Evolutionary conservation across 92 coral and sea anemone species (phyloP), one percentile per base, ranked within the genome.

Genomic region (Epizoanthus rinbou): DNA sequence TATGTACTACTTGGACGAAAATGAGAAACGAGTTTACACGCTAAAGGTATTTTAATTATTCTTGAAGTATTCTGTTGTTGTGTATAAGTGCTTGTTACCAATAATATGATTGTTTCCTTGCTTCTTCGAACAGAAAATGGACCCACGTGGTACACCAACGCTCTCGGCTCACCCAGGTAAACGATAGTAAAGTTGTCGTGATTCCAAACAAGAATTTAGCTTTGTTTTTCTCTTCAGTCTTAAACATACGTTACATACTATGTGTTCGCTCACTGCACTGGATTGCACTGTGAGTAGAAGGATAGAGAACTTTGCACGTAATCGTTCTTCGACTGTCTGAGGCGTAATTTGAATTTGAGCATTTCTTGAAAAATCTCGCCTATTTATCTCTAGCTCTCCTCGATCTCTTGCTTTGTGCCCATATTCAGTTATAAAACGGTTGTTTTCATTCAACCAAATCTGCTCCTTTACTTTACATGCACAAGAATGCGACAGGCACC

Each of bases 151-250:
- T 19, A 64, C 74, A 25, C 98, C 98, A 54, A 95, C 98, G 15
- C 86, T 84, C 33, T 95, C 98, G 28, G 95, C 98, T 31, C 98
- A 95, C 80, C 98, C 98, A 87, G 98, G 98, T 95, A 91, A 84
- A 66, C 58, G n/a, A 24, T 13, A 25, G n/a, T 64, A 31, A 23
- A 47, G 0, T 3, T 24, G 6, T 64, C 31, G 21, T 37, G 17
- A 7, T 50, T 74, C 24, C 23, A 39, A 19, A 50, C 33, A 28
- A 28, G 43, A 37, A 37, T 37, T 37, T 37, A 37, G 43, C 43
- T 37, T 37, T 37, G 43, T 37, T 37, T 37, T 43, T 52, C 25
- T 64, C 56, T 52, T 11, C 21, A 43, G 22, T 23, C 17, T 28
- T 16, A 25, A 33, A n/a, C 17, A 19, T 28, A 43, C 33, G 73